Conservation (phyloP, 2,888 invertebrate species). For the Troides oblongomaculatus region DNA sequence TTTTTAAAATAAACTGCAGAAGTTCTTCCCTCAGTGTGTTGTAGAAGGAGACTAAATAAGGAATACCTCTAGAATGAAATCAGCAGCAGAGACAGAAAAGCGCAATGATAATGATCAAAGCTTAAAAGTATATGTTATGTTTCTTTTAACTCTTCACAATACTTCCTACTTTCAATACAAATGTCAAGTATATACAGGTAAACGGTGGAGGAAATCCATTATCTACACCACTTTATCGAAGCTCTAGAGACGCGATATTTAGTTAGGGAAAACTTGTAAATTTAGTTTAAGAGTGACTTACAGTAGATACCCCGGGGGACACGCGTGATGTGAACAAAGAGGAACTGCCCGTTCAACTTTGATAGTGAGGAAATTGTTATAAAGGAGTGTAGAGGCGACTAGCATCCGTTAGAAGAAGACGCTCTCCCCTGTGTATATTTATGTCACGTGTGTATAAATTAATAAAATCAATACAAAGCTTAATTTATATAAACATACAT, state of each 20-base stretch:
- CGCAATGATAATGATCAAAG: too few species aligned
- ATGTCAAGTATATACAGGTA: too few species aligned
- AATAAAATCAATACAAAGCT: too few species aligned
- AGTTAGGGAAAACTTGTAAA: conserved; percentile 23
- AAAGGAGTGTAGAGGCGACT: conserved; percentile 12
- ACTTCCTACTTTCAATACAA: too few species aligned
- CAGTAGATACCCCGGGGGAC: conserved; percentile 19
- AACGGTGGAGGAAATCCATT: conserved; percentile 4
- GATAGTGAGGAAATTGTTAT: conserved; percentile 22
- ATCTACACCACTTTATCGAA: background rate
- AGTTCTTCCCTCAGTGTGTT: too few species aligned
- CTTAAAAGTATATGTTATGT: too few species aligned
- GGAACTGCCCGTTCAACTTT: conserved; percentile 21
- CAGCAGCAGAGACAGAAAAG: too few species aligned
- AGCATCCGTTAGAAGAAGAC: conserved; percentile 2
- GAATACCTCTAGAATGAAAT: too few species aligned
- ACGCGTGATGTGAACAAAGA: conserved; percentile 20
- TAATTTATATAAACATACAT: too few species aligned
- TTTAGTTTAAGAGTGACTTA: conserved; percentile 17
- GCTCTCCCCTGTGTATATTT: background rate
- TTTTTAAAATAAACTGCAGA: too few species aligned
- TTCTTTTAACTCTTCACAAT: too few species aligned
- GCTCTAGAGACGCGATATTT: conserved; percentile 5
- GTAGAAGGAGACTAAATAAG: too few species aligned
- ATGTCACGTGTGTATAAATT: background rate